Evolutionary conservation across 2,888 invertebrate genomes (phyloP), one percentile per base, ranked within the genome.

Genomic region (Camptogramma bilineatum): DNA sequence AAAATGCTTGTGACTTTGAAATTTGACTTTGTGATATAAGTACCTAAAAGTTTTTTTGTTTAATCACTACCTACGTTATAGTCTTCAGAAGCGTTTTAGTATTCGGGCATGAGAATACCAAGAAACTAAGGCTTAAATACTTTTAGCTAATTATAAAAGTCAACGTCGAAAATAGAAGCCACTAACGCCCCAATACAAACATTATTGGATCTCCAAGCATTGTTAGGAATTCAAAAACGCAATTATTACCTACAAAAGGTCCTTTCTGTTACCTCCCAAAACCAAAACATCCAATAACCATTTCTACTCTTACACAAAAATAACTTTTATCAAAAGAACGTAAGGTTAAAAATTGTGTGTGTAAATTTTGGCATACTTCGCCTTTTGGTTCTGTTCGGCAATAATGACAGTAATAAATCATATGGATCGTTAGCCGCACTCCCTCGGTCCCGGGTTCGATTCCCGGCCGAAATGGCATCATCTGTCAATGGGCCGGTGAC

Each of bases 331-430:
- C 0, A 2, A 4, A 52, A 2, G 0, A 0, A 0, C 0, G 57
- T 77, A 83, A 67, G 67, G 64, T 21, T 62, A 53, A 66, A 47
- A 67, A 42, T 72, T 34, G 50, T 18, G 4, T 62, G 64, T 52
- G 53, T 13, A 19, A 10, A 34, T 66, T 69, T 70, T 66, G 81
- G 79, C 79, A 85, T 88, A 84, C 84, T 84, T 85, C 77, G 68
- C 84, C 71, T 86, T 87, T 79, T 74, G 69, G 70, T 79, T 74
- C 76, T 74, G 74, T 73, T 70, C 73, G 74, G 75, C 76, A 81
- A 82, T 90, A 92, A 93, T 92, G 93, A 91, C 87, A 90, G 91
- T 91, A 91, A 93, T 93, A 92, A 91, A 93, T 93, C 93, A 93
- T 91, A 92, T 82, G 91, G 90, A 87, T 93, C 93, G 91, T 93